phyloP scores from a whole-genome alignment of 2,888 invertebrate species.

The Orthonychiurus folsomi region DNA sequence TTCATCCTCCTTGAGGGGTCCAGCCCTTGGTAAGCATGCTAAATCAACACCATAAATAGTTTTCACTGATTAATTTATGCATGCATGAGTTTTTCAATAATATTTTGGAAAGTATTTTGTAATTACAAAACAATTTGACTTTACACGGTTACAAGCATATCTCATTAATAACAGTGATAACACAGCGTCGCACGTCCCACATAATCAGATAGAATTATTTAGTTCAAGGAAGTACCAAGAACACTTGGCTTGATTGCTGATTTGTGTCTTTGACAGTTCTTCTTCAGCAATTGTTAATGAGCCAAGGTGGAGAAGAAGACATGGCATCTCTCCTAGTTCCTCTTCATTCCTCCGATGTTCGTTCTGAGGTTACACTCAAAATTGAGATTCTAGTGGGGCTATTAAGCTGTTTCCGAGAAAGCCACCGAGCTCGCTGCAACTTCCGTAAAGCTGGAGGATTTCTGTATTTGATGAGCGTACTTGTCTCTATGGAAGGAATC shows the following conservation, averaged over 20 bases:
- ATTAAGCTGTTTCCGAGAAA: conserved; percentile 81
- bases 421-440: conserved; percentile 89
- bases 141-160: too few species aligned
- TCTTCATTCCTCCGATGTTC: conserved; percentile 77
- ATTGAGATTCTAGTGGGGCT: conserved; percentile 83
- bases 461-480: conserved; percentile 90
- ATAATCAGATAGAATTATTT: neutral
- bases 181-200: neutral
- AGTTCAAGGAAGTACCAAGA: neutral
- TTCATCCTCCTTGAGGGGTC: conserved; percentile 61
- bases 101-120: neutral
- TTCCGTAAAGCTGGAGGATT: conserved; percentile 98
- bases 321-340: conserved; percentile 85
- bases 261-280: conserved; percentile 54
- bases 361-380: conserved; percentile 68
- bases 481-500: conserved; percentile 82
- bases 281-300: conserved; percentile 76
- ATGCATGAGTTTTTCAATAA: neutral
- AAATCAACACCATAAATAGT: neutral
- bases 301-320: conserved; percentile 90
- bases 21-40: conserved; percentile 58
- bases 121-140: too few species aligned
- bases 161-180: too few species aligned
- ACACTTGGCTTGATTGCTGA: too few species aligned
- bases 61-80: too few species aligned